A percentile compares a stretch with the other conserved stretches of the same genome.
These are phyloP conservation scores for Melanargia galathea DNA, from an alignment of 2,888 invertebrate genomes.

Conservation along the genomic window DNA sequence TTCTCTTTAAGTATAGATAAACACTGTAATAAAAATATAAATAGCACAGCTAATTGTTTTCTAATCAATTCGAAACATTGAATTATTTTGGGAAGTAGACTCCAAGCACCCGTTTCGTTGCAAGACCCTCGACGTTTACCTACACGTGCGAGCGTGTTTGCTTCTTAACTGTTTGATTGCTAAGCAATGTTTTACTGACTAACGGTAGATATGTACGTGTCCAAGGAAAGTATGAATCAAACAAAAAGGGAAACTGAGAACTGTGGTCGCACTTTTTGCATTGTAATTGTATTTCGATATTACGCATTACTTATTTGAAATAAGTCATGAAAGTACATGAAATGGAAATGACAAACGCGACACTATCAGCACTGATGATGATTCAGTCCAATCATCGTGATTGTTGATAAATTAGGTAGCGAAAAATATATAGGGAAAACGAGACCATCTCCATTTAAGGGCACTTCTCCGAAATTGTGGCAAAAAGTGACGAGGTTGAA, in stretches of 20 bases:
- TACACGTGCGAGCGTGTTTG: too few species aligned
- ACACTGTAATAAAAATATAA: too few species aligned
- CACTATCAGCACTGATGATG: neutral
- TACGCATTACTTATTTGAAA: neutral
- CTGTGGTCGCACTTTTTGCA: conserved; percentile 5
- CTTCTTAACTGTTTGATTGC: conserved; percentile 1
- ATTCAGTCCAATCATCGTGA: conserved; percentile 1
- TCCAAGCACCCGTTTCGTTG: neutral
- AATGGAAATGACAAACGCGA: neutral
- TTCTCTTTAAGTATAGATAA: too few species aligned
- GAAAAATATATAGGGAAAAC: neutral
- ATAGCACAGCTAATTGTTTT: too few species aligned
- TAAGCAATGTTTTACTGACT: neutral
- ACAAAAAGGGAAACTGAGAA: conserved; percentile 13
- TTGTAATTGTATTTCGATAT: neutral
- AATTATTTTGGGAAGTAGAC: too few species aligned
- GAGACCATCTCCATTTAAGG: neutral
- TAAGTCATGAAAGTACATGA: neutral
- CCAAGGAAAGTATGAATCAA: conserved; percentile 17
- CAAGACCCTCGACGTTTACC: neutral
- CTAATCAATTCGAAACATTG: too few species aligned
- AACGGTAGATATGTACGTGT: conserved; percentile 25
- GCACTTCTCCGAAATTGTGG: too few species aligned
- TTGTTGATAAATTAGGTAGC: neutral
- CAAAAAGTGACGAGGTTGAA: too few species aligned